These are phyloP conservation scores for Odontomachus brunneus DNA, from an alignment of 1,140 invertebrate species.

Conservation along the genomic window DNA sequence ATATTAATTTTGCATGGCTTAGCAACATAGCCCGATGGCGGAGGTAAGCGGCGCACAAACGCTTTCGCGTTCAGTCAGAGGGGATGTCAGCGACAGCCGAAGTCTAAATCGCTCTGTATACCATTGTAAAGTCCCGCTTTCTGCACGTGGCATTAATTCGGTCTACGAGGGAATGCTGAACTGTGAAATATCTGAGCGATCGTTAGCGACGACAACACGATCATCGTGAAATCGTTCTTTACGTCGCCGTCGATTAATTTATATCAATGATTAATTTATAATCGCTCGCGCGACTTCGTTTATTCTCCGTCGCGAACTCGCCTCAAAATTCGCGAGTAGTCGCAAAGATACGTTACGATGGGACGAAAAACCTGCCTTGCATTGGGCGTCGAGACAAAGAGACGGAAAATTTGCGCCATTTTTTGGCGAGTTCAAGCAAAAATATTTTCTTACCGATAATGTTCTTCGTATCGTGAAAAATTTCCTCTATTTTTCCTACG, in stretches of 20 bases:
- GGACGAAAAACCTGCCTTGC: background rate
- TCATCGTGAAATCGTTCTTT: constrained; percentile 26
- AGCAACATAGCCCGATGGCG: background rate
- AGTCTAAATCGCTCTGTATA: constrained; percentile 34
- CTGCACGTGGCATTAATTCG: constrained; percentile 46
- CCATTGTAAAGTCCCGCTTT: constrained; percentile 46
- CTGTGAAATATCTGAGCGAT: background rate
- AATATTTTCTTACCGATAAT: background rate
- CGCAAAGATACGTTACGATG: no score
- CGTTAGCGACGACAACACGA: constrained; percentile 12
- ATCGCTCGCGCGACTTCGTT: background rate
- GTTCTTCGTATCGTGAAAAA: no score
- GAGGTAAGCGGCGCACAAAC: constrained; percentile 33
- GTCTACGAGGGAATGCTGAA: constrained; percentile 8
- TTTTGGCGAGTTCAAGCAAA: background rate
- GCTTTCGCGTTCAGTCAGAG: constrained; percentile 51
- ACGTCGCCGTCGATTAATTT: constrained; percentile 17
- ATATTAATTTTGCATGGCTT: constrained; percentile 63
- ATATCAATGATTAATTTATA: background rate
- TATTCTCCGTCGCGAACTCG: background rate
- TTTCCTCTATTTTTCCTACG: no score
- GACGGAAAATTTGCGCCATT: background rate
- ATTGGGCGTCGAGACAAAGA: background rate
- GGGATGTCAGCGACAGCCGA: constrained; percentile 13
- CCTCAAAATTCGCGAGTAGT: background rate